Base-by-base conservation (phyloP, 2,888 invertebrate genomes). In the Limnephilus marmoratus region DNA sequence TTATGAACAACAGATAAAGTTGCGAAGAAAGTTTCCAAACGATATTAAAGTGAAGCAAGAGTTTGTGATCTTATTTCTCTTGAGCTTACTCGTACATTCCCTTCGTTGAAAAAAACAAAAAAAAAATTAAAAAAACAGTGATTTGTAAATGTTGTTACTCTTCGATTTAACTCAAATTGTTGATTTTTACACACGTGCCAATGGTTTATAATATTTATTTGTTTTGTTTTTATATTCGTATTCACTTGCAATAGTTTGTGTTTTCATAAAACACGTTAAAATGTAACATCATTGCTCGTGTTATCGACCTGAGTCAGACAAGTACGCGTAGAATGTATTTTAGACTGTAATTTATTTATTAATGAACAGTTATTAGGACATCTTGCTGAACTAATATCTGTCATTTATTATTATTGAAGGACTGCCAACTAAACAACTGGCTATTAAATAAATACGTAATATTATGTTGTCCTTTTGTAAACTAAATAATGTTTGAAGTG, bases 311-410 rank as follows among this genome's bases (percentile, higher is more conserved):
- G 49, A 18, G n/a, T 29, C 29, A 9, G 29, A 86, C 49, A 45
- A 53, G 53, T 53, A 53, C 18, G 53, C n/a, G 34, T 86, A 86
- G 24, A 86, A 45, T 45, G 86, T 86, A 86, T 45, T n/a, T 85
- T n/a, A 45, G 87, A 34, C 29, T 15, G 49, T 4, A 24, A 41
- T 45, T 91, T 18, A 80, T 37, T 85, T 85, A 85, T 91, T 91
- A 80, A 80, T 68, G 86, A 91, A 81, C 81, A 85, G 80, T 83
- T 91, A 68, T 37, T 18, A 89, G 31, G 91, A 91, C 91, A 90
- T 45, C 45, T 45, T 45, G 83, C 90, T 41, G 90, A 53, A 81
- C 90, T n/a, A 34, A 89, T 37, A 49, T 91, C 88, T 80, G 85
- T 41, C 41, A 31, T n/a, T 68, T 18, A 45, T n/a, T 13, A 91